These are phyloP conservation scores for Microdon myrmicae DNA, from an alignment of 2,888 invertebrate genomes.

Conservation along the genomic window DNA sequence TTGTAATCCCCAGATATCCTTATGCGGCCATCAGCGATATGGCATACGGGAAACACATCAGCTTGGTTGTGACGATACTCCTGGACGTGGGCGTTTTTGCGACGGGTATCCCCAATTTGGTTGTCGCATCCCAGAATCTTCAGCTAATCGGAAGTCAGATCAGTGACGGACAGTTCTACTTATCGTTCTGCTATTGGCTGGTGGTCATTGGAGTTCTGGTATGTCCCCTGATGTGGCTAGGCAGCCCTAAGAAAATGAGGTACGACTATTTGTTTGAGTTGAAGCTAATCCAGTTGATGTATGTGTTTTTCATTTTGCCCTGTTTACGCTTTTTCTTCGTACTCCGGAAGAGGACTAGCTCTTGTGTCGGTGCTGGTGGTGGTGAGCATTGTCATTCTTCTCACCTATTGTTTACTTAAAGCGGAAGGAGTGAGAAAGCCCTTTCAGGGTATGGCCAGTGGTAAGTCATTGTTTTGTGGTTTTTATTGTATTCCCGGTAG, in stretches of 20 bases:
- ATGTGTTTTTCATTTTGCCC: constrained; percentile 12
- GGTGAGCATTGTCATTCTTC: constrained; percentile 72
- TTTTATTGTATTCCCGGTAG: too few relatives aligned
- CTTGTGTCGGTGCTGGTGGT: constrained; percentile 75
- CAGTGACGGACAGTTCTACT: constrained; percentile 72
- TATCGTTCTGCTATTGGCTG: constrained; percentile 87
- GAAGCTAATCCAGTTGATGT: too few relatives aligned
- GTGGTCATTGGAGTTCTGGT: constrained; percentile 78
- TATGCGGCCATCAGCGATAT: constrained; percentile 86
- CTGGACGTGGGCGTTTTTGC: constrained; percentile 81
- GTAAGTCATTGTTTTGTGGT: constrained; percentile 47
- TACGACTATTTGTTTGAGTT: constrained; percentile 65
- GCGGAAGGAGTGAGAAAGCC: constrained; percentile 61
- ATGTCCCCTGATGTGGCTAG: constrained; percentile 87
- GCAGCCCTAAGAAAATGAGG: constrained; percentile 94
- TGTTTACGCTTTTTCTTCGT: constrained; percentile 9
- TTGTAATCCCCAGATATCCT: constrained; percentile 73
- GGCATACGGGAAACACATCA: constrained; percentile 75
- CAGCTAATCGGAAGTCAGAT: constrained; percentile 81
- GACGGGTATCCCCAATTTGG: constrained; percentile 81
- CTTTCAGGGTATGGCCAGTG: constrained; percentile 61
- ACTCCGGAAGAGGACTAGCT: constrained; percentile 65
- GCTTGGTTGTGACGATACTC: constrained; percentile 75
- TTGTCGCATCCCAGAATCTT: constrained; percentile 83
- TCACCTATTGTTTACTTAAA: constrained; percentile 74